Evolutionary conservation across 2,113 vertebrate genomes (phyloP).

Genomic region (Thomomys bottae): DNA sequence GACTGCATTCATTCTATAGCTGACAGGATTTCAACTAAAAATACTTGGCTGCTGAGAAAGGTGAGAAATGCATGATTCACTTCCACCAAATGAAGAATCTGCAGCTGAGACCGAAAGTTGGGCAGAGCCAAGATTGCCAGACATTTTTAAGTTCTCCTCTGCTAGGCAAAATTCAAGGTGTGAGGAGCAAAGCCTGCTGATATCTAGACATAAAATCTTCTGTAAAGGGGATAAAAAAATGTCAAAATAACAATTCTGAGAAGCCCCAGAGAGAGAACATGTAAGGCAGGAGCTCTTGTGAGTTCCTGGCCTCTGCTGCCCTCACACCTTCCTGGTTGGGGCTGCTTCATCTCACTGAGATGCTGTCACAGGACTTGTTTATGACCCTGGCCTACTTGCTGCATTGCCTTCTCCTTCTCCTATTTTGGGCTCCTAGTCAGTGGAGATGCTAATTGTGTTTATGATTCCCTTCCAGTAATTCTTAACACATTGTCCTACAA

Average conservation of each 20-base stretch:
- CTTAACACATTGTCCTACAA: not conserved
- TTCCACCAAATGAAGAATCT: slow-evolving; percentile 68
- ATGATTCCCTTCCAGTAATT: slow-evolving; percentile 1
- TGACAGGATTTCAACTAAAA: slow-evolving; percentile 72
- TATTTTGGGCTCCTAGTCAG: slow-evolving; percentile 3
- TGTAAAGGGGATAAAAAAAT: slow-evolving; percentile 25
- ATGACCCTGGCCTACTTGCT: not conserved
- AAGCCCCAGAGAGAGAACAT: not conserved
- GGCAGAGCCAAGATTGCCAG: not conserved
- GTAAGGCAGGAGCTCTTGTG: not conserved
- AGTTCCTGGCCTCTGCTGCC: not conserved
- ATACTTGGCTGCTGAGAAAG: slow-evolving; percentile 74
- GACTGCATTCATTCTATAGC: slow-evolving; percentile 41
- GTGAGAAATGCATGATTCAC: slow-evolving; percentile 78
- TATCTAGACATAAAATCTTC: slow-evolving; percentile 2
- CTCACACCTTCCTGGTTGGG: not conserved
- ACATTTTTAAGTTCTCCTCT: not conserved
- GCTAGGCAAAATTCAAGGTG: not conserved
- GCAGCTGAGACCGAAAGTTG: slow-evolving; percentile 42
- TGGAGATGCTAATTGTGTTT: slow-evolving; percentile 52
- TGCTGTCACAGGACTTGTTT: not conserved
- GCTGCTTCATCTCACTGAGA: not conserved
- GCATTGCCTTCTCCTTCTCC: not conserved
- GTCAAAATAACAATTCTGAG: slow-evolving; percentile 47
- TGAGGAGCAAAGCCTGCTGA: not conserved